A percentile compares a stretch with the other conserved stretches of the same genome.
phyloP scores from a whole-genome alignment of 2,888 invertebrate species.

The Eueremaeus valkanovi region DNA sequence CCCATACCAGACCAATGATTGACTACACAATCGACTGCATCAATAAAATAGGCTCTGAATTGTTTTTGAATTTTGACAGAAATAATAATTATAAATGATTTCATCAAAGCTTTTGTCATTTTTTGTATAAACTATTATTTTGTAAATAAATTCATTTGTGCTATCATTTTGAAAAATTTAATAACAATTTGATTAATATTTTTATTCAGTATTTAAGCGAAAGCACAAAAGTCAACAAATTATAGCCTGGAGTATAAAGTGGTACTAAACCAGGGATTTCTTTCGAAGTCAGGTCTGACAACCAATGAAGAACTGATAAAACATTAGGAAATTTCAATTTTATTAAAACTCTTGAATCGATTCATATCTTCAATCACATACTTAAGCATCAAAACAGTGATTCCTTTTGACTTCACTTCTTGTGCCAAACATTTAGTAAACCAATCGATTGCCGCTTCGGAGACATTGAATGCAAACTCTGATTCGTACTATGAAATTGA shows the following conservation, averaged over 20 bases:
- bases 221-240: no score
- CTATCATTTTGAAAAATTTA: no score
- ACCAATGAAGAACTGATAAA: neutral
- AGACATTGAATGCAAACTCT: neutral
- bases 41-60: conserved; percentile 26
- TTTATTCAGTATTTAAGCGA: no score
- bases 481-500: conserved; percentile 5
- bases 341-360: neutral
- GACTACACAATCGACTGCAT: conserved; percentile 60
- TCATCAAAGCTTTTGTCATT: no score
- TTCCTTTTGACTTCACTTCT: neutral
- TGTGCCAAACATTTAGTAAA: conserved; percentile 10
- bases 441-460: neutral
- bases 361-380: neutral
- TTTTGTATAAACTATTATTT: no score
- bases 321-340: no score
- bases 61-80: no score
- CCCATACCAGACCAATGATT: conserved; percentile 88
- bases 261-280: neutral
- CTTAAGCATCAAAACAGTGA: neutral
- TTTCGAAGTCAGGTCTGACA: neutral
- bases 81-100: no score
- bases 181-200: no score
- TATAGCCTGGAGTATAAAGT: neutral
- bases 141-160: no score